These are phyloP conservation scores for Ladona fulva DNA, from an alignment of 1,140 invertebrate genomes.

Conservation along the genomic window DNA sequence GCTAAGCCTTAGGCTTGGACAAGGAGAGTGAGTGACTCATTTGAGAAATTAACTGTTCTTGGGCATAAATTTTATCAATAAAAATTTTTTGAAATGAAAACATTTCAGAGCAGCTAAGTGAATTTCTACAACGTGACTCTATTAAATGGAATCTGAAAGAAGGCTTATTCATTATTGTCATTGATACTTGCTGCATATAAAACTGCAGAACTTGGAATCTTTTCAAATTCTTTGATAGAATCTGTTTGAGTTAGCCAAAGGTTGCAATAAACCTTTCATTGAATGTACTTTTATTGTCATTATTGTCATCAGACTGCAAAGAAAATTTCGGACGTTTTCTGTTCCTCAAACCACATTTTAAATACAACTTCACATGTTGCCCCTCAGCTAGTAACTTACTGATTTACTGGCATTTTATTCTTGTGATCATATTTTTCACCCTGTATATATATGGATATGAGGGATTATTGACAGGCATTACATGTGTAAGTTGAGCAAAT, in stretches of 20 bases:
- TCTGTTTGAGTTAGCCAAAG: no score
- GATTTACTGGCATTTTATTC: neutral
- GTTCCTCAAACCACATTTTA: neutral
- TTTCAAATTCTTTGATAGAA: no score
- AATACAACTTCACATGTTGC: neutral
- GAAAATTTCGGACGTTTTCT: slow-evolving; percentile 9
- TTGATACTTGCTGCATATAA: neutral
- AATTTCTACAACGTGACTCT: neutral
- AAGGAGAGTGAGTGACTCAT: neutral
- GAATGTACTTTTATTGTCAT: neutral
- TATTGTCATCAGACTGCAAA: neutral
- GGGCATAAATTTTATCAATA: neutral
- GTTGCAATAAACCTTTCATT: no score
- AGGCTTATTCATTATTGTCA: neutral
- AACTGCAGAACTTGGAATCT: neutral
- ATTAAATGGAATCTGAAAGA: neutral
- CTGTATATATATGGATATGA: neutral
- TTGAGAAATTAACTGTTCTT: neutral
- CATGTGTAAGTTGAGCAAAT: neutral
- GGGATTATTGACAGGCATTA: neutral
- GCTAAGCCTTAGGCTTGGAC: neutral
- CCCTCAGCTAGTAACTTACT: neutral
- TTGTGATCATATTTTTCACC: neutral
- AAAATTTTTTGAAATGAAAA: neutral
- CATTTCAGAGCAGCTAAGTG: neutral